Conservation (phyloP, 2,888 invertebrate species). For the Nephrotoma appendiculata region DNA sequence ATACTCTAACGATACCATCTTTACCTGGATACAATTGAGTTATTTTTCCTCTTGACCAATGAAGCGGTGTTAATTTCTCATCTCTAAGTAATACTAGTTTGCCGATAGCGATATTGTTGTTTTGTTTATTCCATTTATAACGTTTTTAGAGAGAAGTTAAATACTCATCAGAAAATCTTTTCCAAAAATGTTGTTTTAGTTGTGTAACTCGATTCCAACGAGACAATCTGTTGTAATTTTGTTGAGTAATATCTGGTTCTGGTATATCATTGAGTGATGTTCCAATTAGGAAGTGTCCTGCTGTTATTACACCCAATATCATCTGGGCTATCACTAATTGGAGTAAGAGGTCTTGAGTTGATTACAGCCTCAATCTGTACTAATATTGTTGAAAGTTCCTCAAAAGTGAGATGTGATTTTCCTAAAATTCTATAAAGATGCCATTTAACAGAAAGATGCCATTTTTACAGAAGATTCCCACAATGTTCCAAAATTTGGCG, state of each 20-base stretch:
- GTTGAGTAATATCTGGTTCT: neutral
- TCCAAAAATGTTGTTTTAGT: neutral
- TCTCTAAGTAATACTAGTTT: neutral
- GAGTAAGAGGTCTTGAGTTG: no score
- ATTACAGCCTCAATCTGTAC: no score
- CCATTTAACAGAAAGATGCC: no score
- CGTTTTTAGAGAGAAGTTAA: neutral
- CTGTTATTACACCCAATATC: neutral
- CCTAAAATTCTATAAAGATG: neutral
- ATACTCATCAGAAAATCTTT: neutral
- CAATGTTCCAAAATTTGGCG: neutral
- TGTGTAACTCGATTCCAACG: neutral
- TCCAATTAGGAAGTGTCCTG: neutral
- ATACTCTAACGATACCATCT: neutral
- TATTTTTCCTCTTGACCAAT: neutral
- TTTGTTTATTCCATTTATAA: neutral
- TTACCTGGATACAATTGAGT: neutral
- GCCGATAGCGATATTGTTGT: neutral
- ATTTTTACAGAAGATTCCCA: neutral
- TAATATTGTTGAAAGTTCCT: no score
- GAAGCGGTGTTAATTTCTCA: neutral
- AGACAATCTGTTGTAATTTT: no score
- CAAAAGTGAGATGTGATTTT: no score
- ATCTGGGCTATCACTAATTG: neutral
- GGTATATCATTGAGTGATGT: neutral